Evolutionary conservation across 2,113 vertebrate species (phyloP), one percentile per base, ranked within the genome.

Genomic region (Reinhardtius hippoglossoides): DNA sequence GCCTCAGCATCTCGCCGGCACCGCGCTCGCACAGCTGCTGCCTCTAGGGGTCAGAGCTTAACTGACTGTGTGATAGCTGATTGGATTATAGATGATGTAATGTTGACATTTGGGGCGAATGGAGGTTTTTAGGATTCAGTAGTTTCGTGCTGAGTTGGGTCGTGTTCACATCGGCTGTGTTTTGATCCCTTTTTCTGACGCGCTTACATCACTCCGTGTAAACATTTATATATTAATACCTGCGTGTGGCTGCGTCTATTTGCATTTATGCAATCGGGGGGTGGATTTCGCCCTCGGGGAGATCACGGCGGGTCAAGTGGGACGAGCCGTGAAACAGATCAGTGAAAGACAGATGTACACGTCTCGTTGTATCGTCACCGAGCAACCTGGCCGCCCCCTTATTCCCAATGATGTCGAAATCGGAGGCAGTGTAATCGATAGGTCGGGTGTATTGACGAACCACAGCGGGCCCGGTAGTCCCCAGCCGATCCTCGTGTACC

Each of bases 381-480:
- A 61, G 64, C 84, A 80, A 87, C 83, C 81, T 72, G 72, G 35
- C 78, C 16, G 65, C 56, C 26, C 71, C 71, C n/a, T n/a, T 68
- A 67, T 81, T 81, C 74, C 77, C 87, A 77, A 73, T 88, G 82
- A 90, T 83, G 80, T 58, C 57, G 67, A 79, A 78, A 86, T 93
- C 85, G 46, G 87, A 86, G 66, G 10, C 63, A 59, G 79, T 64
- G 87, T 74, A 88, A 92, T 89, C 85, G 27, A 93, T 92, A 85
- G 63, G 70, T 75, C 76, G 74, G 69, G 81, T 74, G 67, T 83
- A 92, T 88, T 57, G 88, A 90, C 82, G 57, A 48, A 64, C 14
- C 67, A 16, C 10, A 55, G 71, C 76, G 46, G 1, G 37, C 61
- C 71, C 18, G 21, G 56, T 56, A 15, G 85, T 78, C 76, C 85